Percentiles rank a stretch among this genome's conserved stretches.
phyloP scores from a whole-genome alignment of 2,888 invertebrate genomes.

The Aphidoletes aphidimyza region DNA sequence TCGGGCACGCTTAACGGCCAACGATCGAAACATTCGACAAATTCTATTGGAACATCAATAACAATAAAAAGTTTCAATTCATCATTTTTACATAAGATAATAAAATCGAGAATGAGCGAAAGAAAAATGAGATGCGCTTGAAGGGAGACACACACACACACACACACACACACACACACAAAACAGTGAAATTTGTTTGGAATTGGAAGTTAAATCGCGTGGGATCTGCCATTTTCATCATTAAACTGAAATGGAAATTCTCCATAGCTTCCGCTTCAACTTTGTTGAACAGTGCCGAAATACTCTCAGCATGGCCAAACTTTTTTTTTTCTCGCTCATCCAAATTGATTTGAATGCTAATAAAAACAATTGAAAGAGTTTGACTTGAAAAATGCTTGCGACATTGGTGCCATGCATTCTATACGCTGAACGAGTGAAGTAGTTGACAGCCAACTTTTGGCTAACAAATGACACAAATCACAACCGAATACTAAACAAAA shows the following conservation, averaged over 20 bases:
- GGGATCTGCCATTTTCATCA: conserved; percentile 4
- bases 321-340: no score
- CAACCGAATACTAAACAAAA: no score
- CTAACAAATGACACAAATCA: no score
- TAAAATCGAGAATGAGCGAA: neutral
- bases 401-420: no score
- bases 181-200: neutral
- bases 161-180: neutral
- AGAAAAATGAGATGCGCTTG: neutral
- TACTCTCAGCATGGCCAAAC: neutral
- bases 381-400: conserved; percentile 14
- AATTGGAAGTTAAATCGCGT: neutral
- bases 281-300: neutral
- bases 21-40: neutral
- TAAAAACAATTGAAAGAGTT: conserved; percentile 50
- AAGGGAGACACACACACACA: neutral
- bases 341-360: conserved; percentile 46
- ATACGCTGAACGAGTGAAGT: no score
- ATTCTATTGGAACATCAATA: neutral
- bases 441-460: no score
- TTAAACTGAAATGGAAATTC: neutral
- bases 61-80: conserved; percentile 39
- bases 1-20: neutral
- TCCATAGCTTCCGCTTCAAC: conserved; percentile 9
- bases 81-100: conserved; percentile 8